phyloP scores from a whole-genome alignment of 2,888 invertebrate genomes.

The Sinohyriopsis cumingii region DNA sequence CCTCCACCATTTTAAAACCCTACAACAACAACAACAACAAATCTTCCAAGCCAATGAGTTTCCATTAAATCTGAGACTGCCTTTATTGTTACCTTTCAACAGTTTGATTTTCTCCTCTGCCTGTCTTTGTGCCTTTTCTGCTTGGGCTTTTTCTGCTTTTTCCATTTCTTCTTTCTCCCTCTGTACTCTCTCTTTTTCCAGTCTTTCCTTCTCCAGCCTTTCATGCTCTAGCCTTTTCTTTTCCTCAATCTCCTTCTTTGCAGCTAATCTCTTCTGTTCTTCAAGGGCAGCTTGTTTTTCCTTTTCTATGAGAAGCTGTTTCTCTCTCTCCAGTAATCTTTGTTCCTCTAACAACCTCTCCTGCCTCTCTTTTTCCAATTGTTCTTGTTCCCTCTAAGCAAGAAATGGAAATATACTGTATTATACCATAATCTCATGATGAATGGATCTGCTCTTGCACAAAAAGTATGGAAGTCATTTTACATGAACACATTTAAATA shows the following conservation, averaged over 20 bases:
- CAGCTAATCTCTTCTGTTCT: constrained; percentile 19
- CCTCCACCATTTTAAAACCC: too few relatives aligned
- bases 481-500: too few relatives aligned
- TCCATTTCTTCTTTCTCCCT: constrained; percentile 36
- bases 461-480: too few relatives aligned
- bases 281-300: constrained; percentile 26
- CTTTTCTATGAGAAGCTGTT: constrained; percentile 16
- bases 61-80: not conserved
- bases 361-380: constrained; percentile 9
- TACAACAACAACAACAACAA: too few relatives aligned
- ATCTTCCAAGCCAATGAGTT: not conserved
- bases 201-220: constrained; percentile 23
- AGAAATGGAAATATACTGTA: too few relatives aligned
- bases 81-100: constrained; percentile 38
- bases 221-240: constrained; percentile 23
- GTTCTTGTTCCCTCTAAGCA: constrained; percentile 5
- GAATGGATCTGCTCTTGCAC: too few relatives aligned
- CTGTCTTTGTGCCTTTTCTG: constrained; percentile 39
- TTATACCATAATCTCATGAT: too few relatives aligned
- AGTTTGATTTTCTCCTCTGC: constrained; percentile 50
- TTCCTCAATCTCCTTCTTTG: constrained; percentile 19
- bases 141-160: constrained; percentile 31
- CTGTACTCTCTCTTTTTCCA: constrained; percentile 32
- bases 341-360: constrained; percentile 4
- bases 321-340: constrained; percentile 13